Evolutionary conservation across 1,140 invertebrate species (phyloP).

Genomic region (Amyelois transitella): DNA sequence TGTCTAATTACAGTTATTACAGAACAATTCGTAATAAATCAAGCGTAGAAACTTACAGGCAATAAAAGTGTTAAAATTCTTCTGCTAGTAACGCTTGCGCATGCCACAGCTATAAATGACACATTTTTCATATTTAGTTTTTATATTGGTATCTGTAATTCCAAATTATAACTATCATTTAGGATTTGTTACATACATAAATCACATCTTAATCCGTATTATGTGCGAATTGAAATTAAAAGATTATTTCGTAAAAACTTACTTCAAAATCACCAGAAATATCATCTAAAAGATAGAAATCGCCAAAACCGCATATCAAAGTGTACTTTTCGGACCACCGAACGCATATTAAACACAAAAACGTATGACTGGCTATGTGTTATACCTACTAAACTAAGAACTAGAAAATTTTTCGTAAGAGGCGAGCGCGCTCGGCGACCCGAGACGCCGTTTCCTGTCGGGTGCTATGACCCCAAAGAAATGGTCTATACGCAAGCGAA

Average conservation of each 20-base stretch:
- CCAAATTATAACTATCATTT: too few species aligned
- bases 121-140: too few species aligned
- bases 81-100: too few species aligned
- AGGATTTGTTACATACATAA: too few species aligned
- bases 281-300: background rate
- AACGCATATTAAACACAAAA: constrained; percentile 14
- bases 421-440: constrained; percentile 51
- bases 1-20: background rate
- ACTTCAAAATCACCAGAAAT: too few species aligned
- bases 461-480: constrained; percentile 70
- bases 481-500: constrained; percentile 45
- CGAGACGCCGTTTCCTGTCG: constrained; percentile 59
- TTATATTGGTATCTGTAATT: too few species aligned
- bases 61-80: background rate
- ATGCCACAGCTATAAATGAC: too few species aligned
- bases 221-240: too few species aligned
- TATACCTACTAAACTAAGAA: constrained; percentile 28
- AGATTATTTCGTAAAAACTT: too few species aligned
- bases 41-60: background rate
- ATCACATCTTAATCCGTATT: too few species aligned
- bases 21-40: background rate
- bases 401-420: constrained; percentile 66
- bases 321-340: background rate
- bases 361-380: constrained; percentile 43
- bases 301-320: background rate